Evolutionary conservation across 2,797 vertebrate genomes (phyloP).

Genomic region (Sarcoramphus papa): DNA sequence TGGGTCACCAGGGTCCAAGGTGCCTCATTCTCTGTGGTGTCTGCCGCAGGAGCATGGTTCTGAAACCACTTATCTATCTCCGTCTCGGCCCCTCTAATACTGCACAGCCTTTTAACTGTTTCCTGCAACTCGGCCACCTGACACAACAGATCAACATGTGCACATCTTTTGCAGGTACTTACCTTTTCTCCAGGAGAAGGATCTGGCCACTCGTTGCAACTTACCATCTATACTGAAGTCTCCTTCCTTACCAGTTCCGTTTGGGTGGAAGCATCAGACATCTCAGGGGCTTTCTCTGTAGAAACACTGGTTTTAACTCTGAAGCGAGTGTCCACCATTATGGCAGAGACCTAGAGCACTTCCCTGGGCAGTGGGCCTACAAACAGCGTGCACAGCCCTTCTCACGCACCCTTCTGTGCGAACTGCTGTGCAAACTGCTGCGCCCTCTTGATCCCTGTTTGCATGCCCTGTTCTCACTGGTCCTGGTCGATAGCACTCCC

Average conservation of each 20-base stretch:
- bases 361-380: too few relatives aligned
- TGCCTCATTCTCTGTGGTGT: background rate
- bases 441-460: background rate
- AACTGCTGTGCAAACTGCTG: background rate
- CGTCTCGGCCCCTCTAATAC: too few relatives aligned
- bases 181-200: background rate
- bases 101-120: background rate
- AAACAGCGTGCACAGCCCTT: fast-evolving
- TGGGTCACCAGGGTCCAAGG: background rate
- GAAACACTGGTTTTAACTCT: background rate
- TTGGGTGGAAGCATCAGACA: too few relatives aligned
- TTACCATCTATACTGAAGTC: too few relatives aligned
- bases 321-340: background rate
- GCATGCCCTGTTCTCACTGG: too few relatives aligned
- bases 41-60: too few relatives aligned
- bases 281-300: background rate
- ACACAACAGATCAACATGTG: background rate
- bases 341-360: background rate
- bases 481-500: background rate
- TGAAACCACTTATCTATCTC: background rate
- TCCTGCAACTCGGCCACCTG: too few relatives aligned
- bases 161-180: background rate
- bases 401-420: background rate
- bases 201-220: background rate
- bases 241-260: background rate